These are phyloP conservation scores for Eristalis pertinax DNA, from an alignment of 2,888 invertebrate species.

Conservation along the genomic window DNA sequence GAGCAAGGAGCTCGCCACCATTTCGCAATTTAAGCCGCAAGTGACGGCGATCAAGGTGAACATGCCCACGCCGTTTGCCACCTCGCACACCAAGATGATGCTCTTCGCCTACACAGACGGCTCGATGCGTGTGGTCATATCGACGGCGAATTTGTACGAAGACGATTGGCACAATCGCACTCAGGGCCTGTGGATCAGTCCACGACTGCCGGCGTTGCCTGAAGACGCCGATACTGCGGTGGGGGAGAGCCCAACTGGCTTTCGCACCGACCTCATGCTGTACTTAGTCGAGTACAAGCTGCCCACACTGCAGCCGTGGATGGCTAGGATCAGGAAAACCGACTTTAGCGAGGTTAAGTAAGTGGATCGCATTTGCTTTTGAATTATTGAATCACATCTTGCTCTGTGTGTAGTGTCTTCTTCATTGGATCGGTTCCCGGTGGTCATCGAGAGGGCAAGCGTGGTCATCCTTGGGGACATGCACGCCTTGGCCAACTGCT, in stretches of 20 bases:
- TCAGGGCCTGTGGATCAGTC: conserved; percentile 97
- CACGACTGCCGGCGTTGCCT: conserved; percentile 86
- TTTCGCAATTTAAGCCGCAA: conserved; percentile 84
- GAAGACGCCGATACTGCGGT: conserved; percentile 82
- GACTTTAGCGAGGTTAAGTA: conserved; percentile 92
- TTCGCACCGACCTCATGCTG: conserved; percentile 88
- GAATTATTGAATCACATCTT: background rate
- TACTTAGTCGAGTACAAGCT: conserved; percentile 90
- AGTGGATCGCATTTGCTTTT: conserved; percentile 74
- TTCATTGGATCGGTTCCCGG: conserved; percentile 94
- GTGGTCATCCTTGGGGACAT: conserved; percentile 85
- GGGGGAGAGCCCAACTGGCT: conserved; percentile 92
- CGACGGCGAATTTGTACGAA: conserved; percentile 94
- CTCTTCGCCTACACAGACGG: conserved; percentile 91
- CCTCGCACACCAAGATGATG: conserved; percentile 96
- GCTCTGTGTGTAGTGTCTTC: conserved; percentile 86
- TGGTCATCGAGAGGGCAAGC: conserved; percentile 85
- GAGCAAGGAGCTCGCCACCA: conserved; percentile 83
- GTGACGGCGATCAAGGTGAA: conserved; percentile 86
- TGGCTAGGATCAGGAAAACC: conserved; percentile 87
- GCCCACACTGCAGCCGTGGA: conserved; percentile 87
- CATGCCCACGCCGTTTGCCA: conserved; percentile 90
- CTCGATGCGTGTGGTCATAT: conserved; percentile 92
- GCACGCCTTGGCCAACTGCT: conserved; percentile 85
- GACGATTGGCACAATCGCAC: conserved; percentile 97